Evolutionary conservation across 2,113 vertebrate species (phyloP), one percentile per base, ranked within the genome.

Genomic region (Spermophilus dauricus): DNA sequence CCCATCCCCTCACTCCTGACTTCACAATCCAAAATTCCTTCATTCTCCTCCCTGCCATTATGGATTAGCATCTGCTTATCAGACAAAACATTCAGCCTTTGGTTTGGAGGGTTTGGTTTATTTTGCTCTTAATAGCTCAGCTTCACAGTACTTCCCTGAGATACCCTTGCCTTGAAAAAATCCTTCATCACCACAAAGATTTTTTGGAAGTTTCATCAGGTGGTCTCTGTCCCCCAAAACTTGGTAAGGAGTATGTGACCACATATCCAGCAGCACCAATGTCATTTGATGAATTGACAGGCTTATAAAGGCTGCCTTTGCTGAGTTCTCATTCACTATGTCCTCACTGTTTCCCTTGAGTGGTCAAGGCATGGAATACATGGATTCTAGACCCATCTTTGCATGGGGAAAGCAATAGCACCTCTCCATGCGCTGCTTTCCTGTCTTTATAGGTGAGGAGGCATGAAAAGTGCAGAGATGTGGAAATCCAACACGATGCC

Each of bases 181-280:
- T 34, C 18, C 34, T 95, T 87, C 34, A 72, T 75, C 53, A n/a
- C 88, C 42, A 67, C 67, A 89, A 80, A 93, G 70, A n/a, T 58
- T 26, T 42, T 78, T 69, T 22, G 18, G 37, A 28, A 30, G 34
- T 72, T 77, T 82, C 34, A 70, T 76, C 34, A 39, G 61, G 75
- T 86, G 82, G 42, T 92, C 28, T 28, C 69, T 65, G 24, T 70
- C 58, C 22, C 22, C 58, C 17, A 83, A 32, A 53, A 53, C 39
- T 45, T 13, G 37, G 12, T 70, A 75, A 94, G 51, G 8, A 51
- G 61, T n/a, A 65, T 30, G 28, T 87, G 80, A 63, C 53, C 45
- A 61, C 32, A 76, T 53, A 14, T 70, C 22, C 53, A n/a, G 75
- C 42, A 77, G 42, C 26, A 53, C 90, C 34, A 77, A 10, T 56